phyloP scores from a whole-genome alignment of 2,113 vertebrate genomes.

The Vulpes ferrilata region DNA sequence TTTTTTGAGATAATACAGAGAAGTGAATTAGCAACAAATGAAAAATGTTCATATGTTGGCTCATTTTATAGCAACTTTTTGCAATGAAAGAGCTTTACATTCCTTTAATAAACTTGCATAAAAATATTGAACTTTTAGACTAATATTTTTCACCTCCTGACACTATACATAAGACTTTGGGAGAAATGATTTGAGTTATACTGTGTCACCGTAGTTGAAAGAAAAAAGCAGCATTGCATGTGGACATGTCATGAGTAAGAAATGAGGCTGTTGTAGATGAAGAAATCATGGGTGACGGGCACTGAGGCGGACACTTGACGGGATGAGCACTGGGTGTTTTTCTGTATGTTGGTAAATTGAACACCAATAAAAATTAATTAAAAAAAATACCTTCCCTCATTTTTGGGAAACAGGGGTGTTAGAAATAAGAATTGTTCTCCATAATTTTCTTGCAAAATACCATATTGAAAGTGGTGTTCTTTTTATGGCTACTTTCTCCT shows the following conservation, averaged over 20 bases:
- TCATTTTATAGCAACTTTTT: not conserved
- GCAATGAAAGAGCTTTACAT: not conserved
- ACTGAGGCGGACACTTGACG: too few relatives aligned
- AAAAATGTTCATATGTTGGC: not conserved
- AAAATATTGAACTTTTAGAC: not conserved
- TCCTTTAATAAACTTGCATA: not conserved
- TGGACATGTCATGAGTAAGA: not conserved
- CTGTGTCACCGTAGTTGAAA: not conserved
- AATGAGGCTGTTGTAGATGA: not conserved
- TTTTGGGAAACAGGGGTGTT: not conserved
- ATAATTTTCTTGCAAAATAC: constrained; percentile 2
- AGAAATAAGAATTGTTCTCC: constrained; percentile 38
- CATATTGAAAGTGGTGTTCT: not conserved
- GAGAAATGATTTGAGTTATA: not conserved
- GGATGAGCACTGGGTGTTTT: too few relatives aligned
- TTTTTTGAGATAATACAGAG: not conserved
- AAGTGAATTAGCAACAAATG: not conserved
- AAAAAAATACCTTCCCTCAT: not conserved
- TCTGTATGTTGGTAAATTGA: too few relatives aligned
- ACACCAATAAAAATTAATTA: too few relatives aligned
- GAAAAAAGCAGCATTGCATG: too few relatives aligned
- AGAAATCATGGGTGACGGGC: too few relatives aligned
- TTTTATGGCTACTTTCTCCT: not conserved
- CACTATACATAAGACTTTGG: not conserved
- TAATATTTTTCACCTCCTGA: not conserved